Percentiles rank a stretch among this genome's conserved stretches.
These are phyloP conservation scores for Hartigia nigra DNA, from an alignment of 2,888 invertebrate genomes.

Conservation along the genomic window DNA sequence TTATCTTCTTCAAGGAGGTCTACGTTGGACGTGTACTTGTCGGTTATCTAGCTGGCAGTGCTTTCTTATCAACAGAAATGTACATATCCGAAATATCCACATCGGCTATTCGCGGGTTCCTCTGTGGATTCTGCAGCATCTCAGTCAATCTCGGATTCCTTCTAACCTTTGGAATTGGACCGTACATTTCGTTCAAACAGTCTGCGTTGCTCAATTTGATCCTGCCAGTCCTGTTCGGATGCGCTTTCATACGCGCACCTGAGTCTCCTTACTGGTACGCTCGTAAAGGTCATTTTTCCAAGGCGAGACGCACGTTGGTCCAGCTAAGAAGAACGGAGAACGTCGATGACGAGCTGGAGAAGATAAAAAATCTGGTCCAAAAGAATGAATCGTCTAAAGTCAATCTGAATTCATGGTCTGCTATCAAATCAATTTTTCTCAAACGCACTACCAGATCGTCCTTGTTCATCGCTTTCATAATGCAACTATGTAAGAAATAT, in stretches of 20 bases:
- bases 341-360: neutral
- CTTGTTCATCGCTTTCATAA: too few relatives aligned
- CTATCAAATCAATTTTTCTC: too few relatives aligned
- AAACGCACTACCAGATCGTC: too few relatives aligned
- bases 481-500: too few relatives aligned
- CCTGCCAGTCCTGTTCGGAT: neutral
- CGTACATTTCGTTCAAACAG: neutral
- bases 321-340: neutral
- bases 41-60: neutral
- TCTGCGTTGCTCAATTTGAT: neutral
- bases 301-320: neutral
- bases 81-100: neutral
- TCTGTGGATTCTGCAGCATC: neutral
- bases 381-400: neutral
- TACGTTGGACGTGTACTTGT: neutral
- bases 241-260: neutral
- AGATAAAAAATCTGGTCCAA: neutral
- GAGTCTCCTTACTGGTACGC: conserved; percentile 1
- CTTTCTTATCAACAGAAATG: neutral
- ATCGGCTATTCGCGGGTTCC: neutral
- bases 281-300: neutral
- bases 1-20: too few relatives aligned
- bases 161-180: neutral
- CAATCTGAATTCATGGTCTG: too few relatives aligned
- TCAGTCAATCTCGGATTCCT: neutral